A percentile compares a stretch with the other conserved stretches of the same genome.
phyloP scores from a whole-genome alignment of 2,888 invertebrate species.

The Pristionchus exspectatus region DNA sequence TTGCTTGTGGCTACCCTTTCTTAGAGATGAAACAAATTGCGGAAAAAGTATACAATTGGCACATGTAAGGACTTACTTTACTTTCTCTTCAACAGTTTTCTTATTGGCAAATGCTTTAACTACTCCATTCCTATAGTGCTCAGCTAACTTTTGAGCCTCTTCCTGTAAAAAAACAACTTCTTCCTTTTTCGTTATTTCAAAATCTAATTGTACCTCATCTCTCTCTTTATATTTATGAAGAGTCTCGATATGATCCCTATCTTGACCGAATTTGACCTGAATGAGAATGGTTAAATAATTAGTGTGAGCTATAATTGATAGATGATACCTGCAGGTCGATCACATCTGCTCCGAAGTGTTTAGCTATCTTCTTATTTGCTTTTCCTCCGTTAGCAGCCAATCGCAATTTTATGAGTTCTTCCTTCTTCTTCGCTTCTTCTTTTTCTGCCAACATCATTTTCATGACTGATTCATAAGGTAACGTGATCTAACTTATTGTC shows the following conservation, averaged over 20 bases:
- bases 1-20: too few relatives aligned
- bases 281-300: background rate
- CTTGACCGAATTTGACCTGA: constrained; percentile 45
- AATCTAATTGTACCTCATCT: constrained; percentile 61
- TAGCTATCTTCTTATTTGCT: constrained; percentile 75
- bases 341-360: constrained; percentile 70
- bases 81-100: constrained; percentile 61
- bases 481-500: too few relatives aligned
- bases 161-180: constrained; percentile 58
- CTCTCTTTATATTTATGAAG: constrained; percentile 67
- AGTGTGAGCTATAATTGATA: background rate
- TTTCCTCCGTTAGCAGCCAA: constrained; percentile 73
- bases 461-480: too few relatives aligned
- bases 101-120: constrained; percentile 64
- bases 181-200: too few relatives aligned
- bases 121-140: constrained; percentile 64
- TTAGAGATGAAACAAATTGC: too few relatives aligned
- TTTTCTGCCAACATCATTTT: constrained; percentile 53
- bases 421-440: constrained; percentile 63
- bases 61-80: constrained; percentile 16
- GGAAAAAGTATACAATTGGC: background rate
- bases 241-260: constrained; percentile 61
- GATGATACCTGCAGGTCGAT: constrained; percentile 69
- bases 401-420: constrained; percentile 67
- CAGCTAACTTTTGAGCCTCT: constrained; percentile 63